Conservation (phyloP, 2,797 vertebrate species). For the Hemitrygon akajei region DNA sequence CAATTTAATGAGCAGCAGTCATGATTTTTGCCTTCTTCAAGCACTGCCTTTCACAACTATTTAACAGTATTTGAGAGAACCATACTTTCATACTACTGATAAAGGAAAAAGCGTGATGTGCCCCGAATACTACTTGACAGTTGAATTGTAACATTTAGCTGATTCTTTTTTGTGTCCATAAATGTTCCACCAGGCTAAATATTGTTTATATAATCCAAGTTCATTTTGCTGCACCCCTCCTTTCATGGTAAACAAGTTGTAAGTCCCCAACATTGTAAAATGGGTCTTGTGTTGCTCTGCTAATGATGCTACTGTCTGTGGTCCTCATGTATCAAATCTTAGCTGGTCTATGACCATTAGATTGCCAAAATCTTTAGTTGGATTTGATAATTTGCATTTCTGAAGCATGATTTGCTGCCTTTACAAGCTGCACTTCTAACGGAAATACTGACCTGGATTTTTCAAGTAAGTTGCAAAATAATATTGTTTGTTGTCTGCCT, state of each 20-base stretch:
- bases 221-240: background rate
- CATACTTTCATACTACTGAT: background rate
- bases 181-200: background rate
- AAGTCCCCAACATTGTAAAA: background rate
- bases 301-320: background rate
- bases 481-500: too few species aligned
- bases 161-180: background rate
- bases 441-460: too few species aligned
- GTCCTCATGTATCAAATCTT: background rate
- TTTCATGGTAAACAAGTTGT: background rate
- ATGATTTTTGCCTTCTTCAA: constrained; percentile 49
- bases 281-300: background rate
- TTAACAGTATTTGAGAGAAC: background rate
- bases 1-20: constrained; percentile 79
- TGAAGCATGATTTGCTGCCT: background rate
- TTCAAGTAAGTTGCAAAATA: too few species aligned
- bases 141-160: background rate
- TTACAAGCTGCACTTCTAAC: background rate
- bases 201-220: background rate
- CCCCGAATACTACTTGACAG: background rate
- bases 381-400: background rate
- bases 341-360: background rate
- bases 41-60: background rate
- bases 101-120: background rate
- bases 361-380: background rate